phyloP scores from a whole-genome alignment of 2,888 invertebrate genomes.

The Caenorhabditis sp. region DNA sequence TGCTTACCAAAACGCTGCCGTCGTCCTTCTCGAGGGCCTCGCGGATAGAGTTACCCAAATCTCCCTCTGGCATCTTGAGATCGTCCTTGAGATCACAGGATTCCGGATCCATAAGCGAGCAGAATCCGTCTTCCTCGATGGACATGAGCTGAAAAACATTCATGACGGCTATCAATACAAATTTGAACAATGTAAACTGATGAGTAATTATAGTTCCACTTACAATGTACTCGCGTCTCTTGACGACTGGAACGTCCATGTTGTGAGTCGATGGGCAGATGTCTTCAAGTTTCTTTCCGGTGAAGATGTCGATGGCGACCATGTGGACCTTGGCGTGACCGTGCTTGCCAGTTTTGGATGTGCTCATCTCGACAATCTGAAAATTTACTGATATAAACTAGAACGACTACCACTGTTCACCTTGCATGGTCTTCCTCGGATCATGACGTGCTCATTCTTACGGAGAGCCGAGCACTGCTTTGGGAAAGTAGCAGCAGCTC shows the following conservation, averaged over 20 bases:
- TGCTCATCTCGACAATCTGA: slow-evolving; percentile 99
- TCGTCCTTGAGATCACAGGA: slow-evolving; percentile 88
- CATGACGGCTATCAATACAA: not conserved
- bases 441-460: slow-evolving; percentile 98
- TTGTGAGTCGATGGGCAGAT: slow-evolving; percentile 99
- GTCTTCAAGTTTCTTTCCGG: slow-evolving; percentile 96
- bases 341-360: slow-evolving; percentile 99
- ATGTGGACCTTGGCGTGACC: slow-evolving; percentile 98
- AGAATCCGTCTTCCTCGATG: slow-evolving; percentile 91
- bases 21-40: slow-evolving; percentile 87
- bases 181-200: too few relatives aligned
- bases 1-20: slow-evolving; percentile 73
- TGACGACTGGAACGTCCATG: slow-evolving; percentile 99
- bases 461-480: slow-evolving; percentile 99
- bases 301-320: slow-evolving; percentile 95
- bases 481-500: slow-evolving; percentile 96
- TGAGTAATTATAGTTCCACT: slow-evolving; percentile 30
- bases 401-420: slow-evolving; percentile 43
- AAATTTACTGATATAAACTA: not conserved
- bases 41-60: slow-evolving; percentile 92
- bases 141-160: slow-evolving; percentile 87
- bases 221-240: slow-evolving; percentile 95
- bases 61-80: slow-evolving; percentile 95
- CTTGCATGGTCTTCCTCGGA: slow-evolving; percentile 98
- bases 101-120: slow-evolving; percentile 94